Base-by-base conservation (phyloP, 2,888 invertebrate species). In the Argyresthia goedartella region DNA sequence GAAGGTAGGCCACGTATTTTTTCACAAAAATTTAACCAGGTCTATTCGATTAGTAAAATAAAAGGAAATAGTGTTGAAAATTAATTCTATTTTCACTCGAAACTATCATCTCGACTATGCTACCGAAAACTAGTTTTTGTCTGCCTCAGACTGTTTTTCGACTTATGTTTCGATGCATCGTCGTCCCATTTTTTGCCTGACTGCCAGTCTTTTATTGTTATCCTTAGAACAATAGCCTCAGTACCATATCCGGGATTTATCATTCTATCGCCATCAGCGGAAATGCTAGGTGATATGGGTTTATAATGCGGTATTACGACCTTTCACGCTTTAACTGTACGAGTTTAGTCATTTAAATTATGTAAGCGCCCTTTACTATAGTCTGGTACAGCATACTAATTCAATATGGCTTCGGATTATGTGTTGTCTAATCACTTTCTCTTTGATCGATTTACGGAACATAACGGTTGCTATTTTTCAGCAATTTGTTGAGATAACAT, bases 241-340 rank as follows among this genome's bases (percentile, higher is more conserved):
- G 74, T 71, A 77, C 76, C 79, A 77, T 81, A 81, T 84, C 81
- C 81, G 78, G 79, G 76, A 74, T 80, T 81, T 78, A 81, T 84
- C 74, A 85, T 82, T 81, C 85, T 75, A 76, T 71, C 81, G 75
- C 81, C 85, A 85, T 84, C 81, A 66, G 67, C 84, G 85, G 85
- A 85, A 80, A 84, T 62, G 76, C 65, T 67, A 67, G 25, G 71
- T 70, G 76, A 77, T 84, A 85, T 79, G 85, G 65, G 79, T 78
- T 81, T 81, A 80, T 85, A 85, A 85, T 85, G 69, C 74, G 73
- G 67, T 71, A 75, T 81, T 76, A 84, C 76, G 61, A 78, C 68
- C 55, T 53, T 53, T 46, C 33, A 49, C 51, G 39, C 25, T 39
- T 33, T 50, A 52, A 41, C 52, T 16, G 52, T 25, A 47, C 49